Base-by-base conservation (phyloP, 2,113 vertebrate species). In the Sciurus niger region DNA sequence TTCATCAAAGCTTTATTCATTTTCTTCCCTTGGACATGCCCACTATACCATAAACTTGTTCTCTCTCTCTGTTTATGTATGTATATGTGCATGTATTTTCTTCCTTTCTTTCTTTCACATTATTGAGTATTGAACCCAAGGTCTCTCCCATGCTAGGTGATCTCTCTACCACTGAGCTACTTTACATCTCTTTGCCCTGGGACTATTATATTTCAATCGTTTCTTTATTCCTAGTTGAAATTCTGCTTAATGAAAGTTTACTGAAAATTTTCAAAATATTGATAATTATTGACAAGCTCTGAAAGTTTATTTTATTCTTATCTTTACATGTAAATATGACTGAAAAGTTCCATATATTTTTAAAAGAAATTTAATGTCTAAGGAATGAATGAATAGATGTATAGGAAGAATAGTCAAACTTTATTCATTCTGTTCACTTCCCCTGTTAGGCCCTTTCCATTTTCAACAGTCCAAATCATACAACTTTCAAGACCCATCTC, bases 211-310 rank as follows among this genome's bases (percentile, higher is more conserved):
- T 67, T 76, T 68, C 68, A 58, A 53, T 90, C 5, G 24, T 84
- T 84, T 90, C n/a, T 76, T 3, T 84, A 30, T 76, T 84, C 28
- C 55, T 55, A 67, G 46, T 83, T 67, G 58, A 83, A 89, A 94
- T 24, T 3, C 30, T 65, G 60, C 46, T 89, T 94, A 40, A 55
- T 83, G 34, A 43, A 40, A 65, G n/a, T 67, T 90, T 68, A 46
- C 55, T 37, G 20, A 87, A 22, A 12, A 76, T 55, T 82, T 94
- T 53, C 7, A 43, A 83, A 89, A 37, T 68, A 40, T 18, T 74
- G 18, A 18, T 2, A 67, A 22, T 67, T n/a, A n/a, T 74, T 53
- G 25, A 74, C 48, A 18, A 65, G 34, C 28, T 22, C n/a, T 76
- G n/a, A 74, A 55, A 46, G 20, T 58, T 58, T 58, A 58, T 22